Evolutionary conservation across 1,140 invertebrate genomes (phyloP).

Genomic region (Lanistes nyassanus): DNA sequence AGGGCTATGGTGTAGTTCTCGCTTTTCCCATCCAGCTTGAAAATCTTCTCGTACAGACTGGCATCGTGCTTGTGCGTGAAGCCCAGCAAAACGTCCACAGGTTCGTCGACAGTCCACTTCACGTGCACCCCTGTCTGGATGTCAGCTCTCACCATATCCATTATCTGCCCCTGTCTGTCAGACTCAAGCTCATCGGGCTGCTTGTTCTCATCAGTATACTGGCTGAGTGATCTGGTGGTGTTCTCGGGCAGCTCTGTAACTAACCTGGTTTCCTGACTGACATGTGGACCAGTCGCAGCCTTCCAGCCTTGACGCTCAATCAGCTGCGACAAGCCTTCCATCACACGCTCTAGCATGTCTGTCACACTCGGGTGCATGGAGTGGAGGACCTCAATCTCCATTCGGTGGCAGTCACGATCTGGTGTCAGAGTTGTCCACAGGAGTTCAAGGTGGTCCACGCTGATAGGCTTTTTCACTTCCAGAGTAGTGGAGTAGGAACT

Average conservation of each 20-base stretch:
- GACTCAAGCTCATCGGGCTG: neutral
- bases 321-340: neutral
- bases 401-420: neutral
- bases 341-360: neutral
- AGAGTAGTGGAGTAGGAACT: neutral
- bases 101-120: constrained; percentile 1
- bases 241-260: neutral
- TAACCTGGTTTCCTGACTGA: neutral
- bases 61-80: constrained; percentile 1
- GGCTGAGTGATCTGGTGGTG: neutral
- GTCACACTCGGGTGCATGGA: constrained; percentile 7
- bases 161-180: too few relatives aligned
- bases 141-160: neutral
- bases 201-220: neutral
- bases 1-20: neutral
- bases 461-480: constrained; percentile 10
- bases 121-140: constrained; percentile 5
- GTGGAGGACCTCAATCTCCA: constrained; percentile 9
- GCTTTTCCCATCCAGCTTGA: neutral
- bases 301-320: neutral
- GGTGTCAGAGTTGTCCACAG: neutral
- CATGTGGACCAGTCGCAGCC: neutral
- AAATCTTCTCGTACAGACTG: neutral
- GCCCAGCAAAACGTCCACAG: neutral
- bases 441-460: neutral